Evolutionary conservation across 2,888 invertebrate genomes (phyloP).

Genomic region (Chirona hameri): DNA sequence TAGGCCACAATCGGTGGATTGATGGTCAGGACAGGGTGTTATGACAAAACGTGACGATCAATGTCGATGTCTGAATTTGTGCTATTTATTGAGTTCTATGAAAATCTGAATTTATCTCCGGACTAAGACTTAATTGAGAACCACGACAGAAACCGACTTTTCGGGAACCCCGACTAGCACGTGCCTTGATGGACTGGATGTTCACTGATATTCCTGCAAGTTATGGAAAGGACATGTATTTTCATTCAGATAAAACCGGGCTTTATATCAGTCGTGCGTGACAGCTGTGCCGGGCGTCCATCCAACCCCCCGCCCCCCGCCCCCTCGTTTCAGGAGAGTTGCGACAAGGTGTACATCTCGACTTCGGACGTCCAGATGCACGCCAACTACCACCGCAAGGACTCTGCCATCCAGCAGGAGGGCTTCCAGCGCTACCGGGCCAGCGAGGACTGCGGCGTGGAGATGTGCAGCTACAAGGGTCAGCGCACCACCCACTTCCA

Average conservation of each 20-base stretch:
- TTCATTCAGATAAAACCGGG: neutral
- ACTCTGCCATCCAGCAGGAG: slow-evolving; percentile 94
- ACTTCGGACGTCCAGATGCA: slow-evolving; percentile 99
- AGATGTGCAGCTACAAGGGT: slow-evolving; percentile 85
- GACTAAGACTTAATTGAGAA: too few species aligned
- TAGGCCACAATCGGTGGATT: too few species aligned
- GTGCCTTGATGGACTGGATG: too few species aligned
- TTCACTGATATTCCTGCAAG: neutral
- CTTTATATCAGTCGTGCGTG: too few species aligned
- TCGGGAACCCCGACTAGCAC: neutral
- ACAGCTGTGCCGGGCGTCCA: neutral
- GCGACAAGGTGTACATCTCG: slow-evolving; percentile 88
- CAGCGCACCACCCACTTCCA: slow-evolving; percentile 98
- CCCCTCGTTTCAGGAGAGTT: slow-evolving; percentile 50
- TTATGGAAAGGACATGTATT: neutral
- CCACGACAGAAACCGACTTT: too few species aligned
- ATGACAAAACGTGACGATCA: too few species aligned
- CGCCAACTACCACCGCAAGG: slow-evolving; percentile 96
- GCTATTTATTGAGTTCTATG: too few species aligned
- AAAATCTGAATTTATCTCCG: too few species aligned
- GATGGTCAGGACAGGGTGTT: too few species aligned
- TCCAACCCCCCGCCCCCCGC: neutral
- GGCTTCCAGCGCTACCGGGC: slow-evolving; percentile 95
- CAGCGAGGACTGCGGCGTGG: slow-evolving; percentile 89
- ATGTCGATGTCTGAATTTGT: too few species aligned